Percentiles rank a stretch among this genome's conserved stretches.
phyloP scores from a whole-genome alignment of 2,113 vertebrate species.

The Hemichromis elongatus region DNA sequence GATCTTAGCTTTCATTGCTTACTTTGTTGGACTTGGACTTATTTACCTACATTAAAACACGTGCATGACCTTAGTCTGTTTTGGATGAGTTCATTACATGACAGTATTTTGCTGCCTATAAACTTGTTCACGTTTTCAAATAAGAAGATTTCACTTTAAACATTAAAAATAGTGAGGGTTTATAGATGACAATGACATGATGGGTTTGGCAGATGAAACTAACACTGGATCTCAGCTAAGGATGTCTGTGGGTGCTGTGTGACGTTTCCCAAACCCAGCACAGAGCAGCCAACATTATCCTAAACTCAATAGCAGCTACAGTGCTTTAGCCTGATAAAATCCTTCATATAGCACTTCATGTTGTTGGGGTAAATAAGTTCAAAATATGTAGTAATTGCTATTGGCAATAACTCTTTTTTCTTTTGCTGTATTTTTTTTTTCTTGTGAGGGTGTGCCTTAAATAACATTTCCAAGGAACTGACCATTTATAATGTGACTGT shows the following conservation, averaged over 20 bases:
- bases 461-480: not conserved
- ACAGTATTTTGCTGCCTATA: not conserved
- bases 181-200: not conserved
- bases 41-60: not conserved
- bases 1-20: not conserved
- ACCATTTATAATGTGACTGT: not conserved
- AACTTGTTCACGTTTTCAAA: not conserved
- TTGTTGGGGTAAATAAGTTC: not conserved
- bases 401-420: not conserved
- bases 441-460: not conserved
- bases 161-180: not conserved
- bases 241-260: not conserved
- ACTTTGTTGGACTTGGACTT: not conserved
- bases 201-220: not conserved
- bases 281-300: not conserved
- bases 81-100: not conserved
- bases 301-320: not conserved
- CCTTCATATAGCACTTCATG: not conserved
- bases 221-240: not conserved
- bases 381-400: not conserved
- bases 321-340: not conserved
- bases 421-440: not conserved
- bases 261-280: not conserved
- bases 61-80: not conserved
- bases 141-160: not conserved